Evolutionary conservation across 2,888 invertebrate species (phyloP).

Genomic region (Eudasyphora cyanicolor): DNA sequence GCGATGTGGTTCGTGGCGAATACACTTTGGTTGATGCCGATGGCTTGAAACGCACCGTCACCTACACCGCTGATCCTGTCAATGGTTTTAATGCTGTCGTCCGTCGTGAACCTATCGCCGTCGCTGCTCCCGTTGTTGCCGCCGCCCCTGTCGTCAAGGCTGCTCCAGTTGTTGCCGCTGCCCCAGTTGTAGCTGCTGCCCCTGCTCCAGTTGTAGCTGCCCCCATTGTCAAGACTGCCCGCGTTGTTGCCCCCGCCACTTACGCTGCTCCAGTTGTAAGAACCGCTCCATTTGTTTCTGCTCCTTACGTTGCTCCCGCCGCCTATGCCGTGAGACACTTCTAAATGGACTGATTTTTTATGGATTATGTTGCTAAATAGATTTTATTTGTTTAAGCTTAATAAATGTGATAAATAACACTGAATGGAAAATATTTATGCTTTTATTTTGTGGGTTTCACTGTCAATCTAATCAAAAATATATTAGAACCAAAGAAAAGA

Average conservation of each 20-base stretch:
- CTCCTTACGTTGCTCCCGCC: slow-evolving; percentile 56
- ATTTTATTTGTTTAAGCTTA: slow-evolving; percentile 54
- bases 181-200: slow-evolving; percentile 68
- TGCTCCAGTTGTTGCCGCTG: slow-evolving; percentile 68
- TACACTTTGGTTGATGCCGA: slow-evolving; percentile 79
- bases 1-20: slow-evolving; percentile 79
- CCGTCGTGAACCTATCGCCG: slow-evolving; percentile 69
- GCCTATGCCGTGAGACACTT: slow-evolving; percentile 54
- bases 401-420: slow-evolving; percentile 60
- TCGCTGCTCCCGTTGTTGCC: slow-evolving; percentile 63
- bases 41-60: slow-evolving; percentile 77
- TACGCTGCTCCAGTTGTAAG: slow-evolving; percentile 24
- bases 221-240: slow-evolving; percentile 47
- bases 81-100: slow-evolving; percentile 79
- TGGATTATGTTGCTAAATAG: slow-evolving; percentile 66
- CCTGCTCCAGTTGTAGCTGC: slow-evolving; percentile 68
- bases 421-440: slow-evolving; percentile 13
- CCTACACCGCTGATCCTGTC: slow-evolving; percentile 77
- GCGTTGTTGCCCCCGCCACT: slow-evolving; percentile 38
- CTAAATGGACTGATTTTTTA: slow-evolving; percentile 58
- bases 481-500: no score
- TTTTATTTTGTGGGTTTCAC: not conserved
- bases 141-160: slow-evolving; percentile 66
- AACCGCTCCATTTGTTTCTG: slow-evolving; percentile 49
- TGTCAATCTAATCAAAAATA: no score